Evolutionary conservation across 2,797 vertebrate genomes (phyloP), one percentile per base, ranked within the genome.

Genomic region (Harpagifer antarcticus): DNA sequence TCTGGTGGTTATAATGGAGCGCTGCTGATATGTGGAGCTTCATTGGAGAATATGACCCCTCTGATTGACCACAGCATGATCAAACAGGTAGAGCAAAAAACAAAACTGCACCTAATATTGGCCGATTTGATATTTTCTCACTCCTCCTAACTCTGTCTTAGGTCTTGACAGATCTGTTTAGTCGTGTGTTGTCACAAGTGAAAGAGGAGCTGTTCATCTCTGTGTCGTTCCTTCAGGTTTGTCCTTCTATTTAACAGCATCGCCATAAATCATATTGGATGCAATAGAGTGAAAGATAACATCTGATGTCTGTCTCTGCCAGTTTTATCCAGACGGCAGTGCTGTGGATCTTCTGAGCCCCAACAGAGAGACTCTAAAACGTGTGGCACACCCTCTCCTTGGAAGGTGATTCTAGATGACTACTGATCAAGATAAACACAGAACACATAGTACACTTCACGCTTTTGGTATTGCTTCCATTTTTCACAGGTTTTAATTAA

Each of bases 141-240:
- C 27, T 37, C 20, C 6, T 37, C 50, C 44, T n/a, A 10, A 54
- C 16, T 78, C 58, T 57, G 58, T 76, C 49, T 49, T 49, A 97
- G 97, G 76, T 96, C 64, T 74, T 97, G 7, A 33, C 85, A 68
- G 74, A 72, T 11, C 54, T 96, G 31, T 96, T 97, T 62, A 86
- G 92, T 68, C 81, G 88, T 7, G 52, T 92, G 55, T 76, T 79
- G 64, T 85, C 91, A 3, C 42, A 52, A 2, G 42, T 33, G 17
- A 70, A 85, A 17, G 84, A 76, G 0, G 87, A 58, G 17, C 63
- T 66, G 48, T 92, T 96, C 67, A 83, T 88, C 59, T 94, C 94
- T 2, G 93, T 93, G 54, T 95, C 96, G 47, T 89, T 94, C 74
- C 90, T 96, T 44, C 96, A 97, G 97, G 96, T 97, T 90, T 74